Evolutionary conservation across 2,888 invertebrate species (phyloP), one percentile per base, ranked within the genome.

Genomic region (Leptarthrus brevirostris): DNA sequence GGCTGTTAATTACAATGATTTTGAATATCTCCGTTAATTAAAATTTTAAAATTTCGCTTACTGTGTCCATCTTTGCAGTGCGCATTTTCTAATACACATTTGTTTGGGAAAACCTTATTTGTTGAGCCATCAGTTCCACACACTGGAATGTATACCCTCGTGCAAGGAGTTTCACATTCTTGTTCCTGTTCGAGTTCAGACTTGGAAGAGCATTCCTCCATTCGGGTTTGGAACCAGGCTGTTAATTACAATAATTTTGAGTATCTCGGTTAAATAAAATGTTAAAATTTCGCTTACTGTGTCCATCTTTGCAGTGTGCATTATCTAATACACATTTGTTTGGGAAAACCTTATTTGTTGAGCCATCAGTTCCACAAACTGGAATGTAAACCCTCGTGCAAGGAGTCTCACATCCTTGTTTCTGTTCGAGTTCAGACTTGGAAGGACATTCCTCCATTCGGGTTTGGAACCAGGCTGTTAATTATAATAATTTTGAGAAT

Each of bases 291-390:
- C 6, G 30, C 34, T 70, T 53, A 70, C 52, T 47, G 14, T 24
- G 20, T 20, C 64, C 34, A 18, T 73, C 64, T 14, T 12, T 22
- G 12, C 73, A 73, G n/a, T 73, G 64, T 24, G 53, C 44, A 16
- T 66, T 44, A 6, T 44, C 14, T 26, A 73, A 12, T 1, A 54
- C 18, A 10, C 73, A 73, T 30, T 16, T n/a, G n/a, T 73, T 73
- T 0, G 3, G 4, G 10, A 73, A 73, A 2, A 66, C 1, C 30
- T 44, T 66, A 14, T 34, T 30, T 10, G 49, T n/a, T 44, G 26
- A 8, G 12, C 73, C 73, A 44, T 73, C 44, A 20, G 26, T 12
- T 54, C 66, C 73, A 18, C 70, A 70, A 34, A 53, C 53, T 14
- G 70, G 70, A 10, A 14, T 26, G 16, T 34, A 52, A 30, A 53